phyloP scores from a whole-genome alignment of 2,113 vertebrate species.

The Willisornis vidua region DNA sequence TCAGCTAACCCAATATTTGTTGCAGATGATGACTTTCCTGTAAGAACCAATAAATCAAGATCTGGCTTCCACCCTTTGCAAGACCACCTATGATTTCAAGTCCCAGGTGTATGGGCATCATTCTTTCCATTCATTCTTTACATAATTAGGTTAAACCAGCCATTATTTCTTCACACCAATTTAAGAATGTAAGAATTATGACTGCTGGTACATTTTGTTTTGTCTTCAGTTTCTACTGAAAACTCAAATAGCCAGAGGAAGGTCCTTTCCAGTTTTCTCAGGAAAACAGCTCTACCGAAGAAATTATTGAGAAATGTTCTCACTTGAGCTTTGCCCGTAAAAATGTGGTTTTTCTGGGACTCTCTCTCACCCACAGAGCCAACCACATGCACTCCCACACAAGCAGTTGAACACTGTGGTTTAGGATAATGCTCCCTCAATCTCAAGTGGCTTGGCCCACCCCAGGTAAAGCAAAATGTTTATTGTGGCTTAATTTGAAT shows the following conservation, averaged over 20 bases:
- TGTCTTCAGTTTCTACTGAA: constrained; percentile 35
- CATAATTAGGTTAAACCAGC: neutral
- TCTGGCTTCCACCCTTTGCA: neutral
- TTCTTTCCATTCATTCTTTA: constrained; percentile 47
- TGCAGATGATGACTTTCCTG: neutral
- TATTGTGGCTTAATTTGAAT: neutral
- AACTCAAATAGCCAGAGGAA: constrained; percentile 24
- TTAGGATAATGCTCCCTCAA: neutral
- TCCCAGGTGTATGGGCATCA: neutral
- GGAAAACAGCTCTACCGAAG: constrained; percentile 24
- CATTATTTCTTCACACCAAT: constrained; percentile 43
- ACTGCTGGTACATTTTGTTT: constrained; percentile 37
- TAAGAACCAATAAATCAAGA: neutral
- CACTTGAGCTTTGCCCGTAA: constrained; percentile 3
- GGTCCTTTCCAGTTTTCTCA: constrained; percentile 13
- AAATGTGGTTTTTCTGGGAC: neutral
- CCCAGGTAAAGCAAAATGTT: neutral
- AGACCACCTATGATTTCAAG: constrained; percentile 7
- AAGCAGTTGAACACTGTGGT: neutral
- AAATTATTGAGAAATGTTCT: constrained; percentile 43
- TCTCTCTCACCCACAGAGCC: neutral
- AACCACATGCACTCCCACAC: neutral
- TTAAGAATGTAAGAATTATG: constrained; percentile 25
- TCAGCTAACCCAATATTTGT: neutral
- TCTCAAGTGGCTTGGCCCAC: neutral